A percentile compares a stretch with the other conserved stretches of the same genome.
phyloP scores from a whole-genome alignment of 2,113 vertebrate genomes.

The Labeo rohita region DNA sequence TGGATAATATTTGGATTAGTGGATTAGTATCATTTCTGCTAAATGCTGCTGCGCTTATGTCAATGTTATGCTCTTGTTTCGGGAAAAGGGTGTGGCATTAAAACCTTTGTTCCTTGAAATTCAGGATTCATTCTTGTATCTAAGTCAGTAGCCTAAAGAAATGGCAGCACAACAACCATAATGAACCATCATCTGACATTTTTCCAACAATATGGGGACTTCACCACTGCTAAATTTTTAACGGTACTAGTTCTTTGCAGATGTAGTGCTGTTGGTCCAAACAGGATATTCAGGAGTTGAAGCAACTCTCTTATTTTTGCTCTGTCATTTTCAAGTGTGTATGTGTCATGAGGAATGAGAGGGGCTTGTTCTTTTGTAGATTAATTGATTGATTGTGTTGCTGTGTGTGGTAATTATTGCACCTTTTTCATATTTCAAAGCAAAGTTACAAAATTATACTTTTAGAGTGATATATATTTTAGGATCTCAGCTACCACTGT shows the following conservation, averaged over 20 bases:
- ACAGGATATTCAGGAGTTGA: not conserved
- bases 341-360: not conserved
- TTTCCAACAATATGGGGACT: not conserved
- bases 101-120: not conserved
- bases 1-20: not conserved
- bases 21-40: not conserved
- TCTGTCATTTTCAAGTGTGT: not conserved
- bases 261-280: too few species aligned
- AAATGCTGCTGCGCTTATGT: not conserved
- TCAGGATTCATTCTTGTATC: not conserved
- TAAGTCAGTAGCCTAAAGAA: not conserved
- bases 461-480: not conserved
- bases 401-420: not conserved
- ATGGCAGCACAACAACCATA: not conserved
- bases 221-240: not conserved
- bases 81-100: not conserved
- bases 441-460: not conserved
- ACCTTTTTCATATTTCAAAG: slow-evolving; percentile 28
- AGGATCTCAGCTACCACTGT: not conserved
- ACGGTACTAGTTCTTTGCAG: not conserved
- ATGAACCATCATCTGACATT: not conserved
- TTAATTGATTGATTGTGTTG: not conserved
- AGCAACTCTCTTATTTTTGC: not conserved
- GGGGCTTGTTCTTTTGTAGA: not conserved
- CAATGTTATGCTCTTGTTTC: not conserved